A percentile compares a stretch with the other conserved stretches of the same genome.
Evolutionary conservation across 2,113 vertebrate genomes (phyloP).

Genomic region (Mustela nigripes): DNA sequence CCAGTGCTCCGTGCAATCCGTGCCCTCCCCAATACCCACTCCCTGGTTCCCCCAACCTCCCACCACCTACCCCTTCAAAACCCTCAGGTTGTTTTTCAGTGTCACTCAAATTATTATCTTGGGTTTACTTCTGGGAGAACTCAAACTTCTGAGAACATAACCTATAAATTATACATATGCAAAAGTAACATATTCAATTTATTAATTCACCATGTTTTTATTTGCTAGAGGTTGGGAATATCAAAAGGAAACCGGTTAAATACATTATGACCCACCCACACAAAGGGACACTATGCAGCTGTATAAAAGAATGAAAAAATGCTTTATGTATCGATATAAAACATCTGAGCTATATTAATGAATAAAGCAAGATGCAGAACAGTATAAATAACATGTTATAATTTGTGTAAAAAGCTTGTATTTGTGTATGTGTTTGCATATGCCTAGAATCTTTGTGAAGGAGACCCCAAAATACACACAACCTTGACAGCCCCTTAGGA

Average conservation of each 20-base stretch:
- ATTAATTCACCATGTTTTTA: constrained; percentile 52
- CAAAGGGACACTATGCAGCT: neutral
- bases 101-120: constrained; percentile 24
- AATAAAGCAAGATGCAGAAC: constrained; percentile 26
- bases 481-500: neutral
- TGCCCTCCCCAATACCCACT: no score
- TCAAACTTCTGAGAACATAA: neutral
- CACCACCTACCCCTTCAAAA: no score
- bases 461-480: neutral
- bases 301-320: neutral
- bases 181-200: constrained; percentile 30
- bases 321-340: neutral
- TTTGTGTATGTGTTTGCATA: neutral
- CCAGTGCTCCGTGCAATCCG: no score
- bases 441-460: neutral
- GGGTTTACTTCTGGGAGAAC: constrained; percentile 3
- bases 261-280: neutral
- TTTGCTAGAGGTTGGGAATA: neutral
- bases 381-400: neutral
- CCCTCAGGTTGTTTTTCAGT: no score
- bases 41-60: no score
- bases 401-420: neutral
- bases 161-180: neutral
- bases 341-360: neutral
- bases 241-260: neutral